A percentile compares a stretch with the other conserved stretches of the same genome.
These are phyloP conservation scores for Epinephelus malabaricus DNA, from an alignment of 2,797 vertebrate genomes.

Conservation along the genomic window DNA sequence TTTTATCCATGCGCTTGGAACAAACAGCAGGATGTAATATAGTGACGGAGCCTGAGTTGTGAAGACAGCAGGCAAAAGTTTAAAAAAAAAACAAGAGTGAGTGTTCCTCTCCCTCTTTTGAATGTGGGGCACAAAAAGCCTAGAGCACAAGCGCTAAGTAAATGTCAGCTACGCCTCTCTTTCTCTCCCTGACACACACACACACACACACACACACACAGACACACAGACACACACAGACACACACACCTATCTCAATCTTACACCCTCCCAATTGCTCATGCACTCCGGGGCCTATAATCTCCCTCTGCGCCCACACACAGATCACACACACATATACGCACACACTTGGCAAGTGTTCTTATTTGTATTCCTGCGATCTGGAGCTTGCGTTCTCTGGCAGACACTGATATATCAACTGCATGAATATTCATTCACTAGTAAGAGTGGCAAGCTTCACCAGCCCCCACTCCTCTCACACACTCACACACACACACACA, in stretches of 20 bases:
- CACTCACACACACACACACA: background rate
- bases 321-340: constrained; percentile 39
- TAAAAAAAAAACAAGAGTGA: constrained; percentile 37
- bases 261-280: constrained; percentile 61
- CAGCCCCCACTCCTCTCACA: constrained; percentile 30
- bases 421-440: constrained; percentile 80
- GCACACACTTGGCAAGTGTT: constrained; percentile 62
- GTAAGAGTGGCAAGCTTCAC: constrained; percentile 64
- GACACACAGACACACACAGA: constrained; percentile 37
- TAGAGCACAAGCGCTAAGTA: constrained; percentile 76
- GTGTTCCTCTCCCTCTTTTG: constrained; percentile 58
- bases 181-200: constrained; percentile 31
- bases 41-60: constrained; percentile 24
- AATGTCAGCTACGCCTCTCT: constrained; percentile 77
- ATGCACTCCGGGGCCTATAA: constrained; percentile 69
- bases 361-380: constrained; percentile 81
- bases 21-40: constrained; percentile 40
- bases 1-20: constrained; percentile 30
- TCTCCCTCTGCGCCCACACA: constrained; percentile 70
- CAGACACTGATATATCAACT: constrained; percentile 73
- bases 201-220: background rate
- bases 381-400: constrained; percentile 67
- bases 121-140: constrained; percentile 81
- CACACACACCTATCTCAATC: constrained; percentile 57
- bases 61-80: constrained; percentile 52